These are phyloP conservation scores for Drosophila eohydei DNA, from an alignment of 2,888 invertebrate genomes.

Conservation along the genomic window DNA sequence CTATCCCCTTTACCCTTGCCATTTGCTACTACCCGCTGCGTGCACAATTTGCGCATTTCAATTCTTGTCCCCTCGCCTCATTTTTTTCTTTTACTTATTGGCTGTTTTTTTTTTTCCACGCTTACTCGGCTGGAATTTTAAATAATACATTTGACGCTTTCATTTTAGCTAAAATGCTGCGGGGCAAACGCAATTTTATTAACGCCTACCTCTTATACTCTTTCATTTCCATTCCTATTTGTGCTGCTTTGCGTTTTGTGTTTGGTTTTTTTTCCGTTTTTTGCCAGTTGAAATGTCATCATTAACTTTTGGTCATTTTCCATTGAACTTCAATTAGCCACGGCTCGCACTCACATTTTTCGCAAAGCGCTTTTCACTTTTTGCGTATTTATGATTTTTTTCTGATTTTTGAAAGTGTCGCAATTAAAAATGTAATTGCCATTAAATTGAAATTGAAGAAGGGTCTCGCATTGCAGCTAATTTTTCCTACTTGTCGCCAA, in stretches of 20 bases:
- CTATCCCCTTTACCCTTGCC: neutral
- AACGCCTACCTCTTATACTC: conserved; percentile 42
- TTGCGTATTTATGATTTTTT: conserved; percentile 15
- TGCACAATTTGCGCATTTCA: conserved; percentile 50
- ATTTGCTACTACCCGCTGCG: conserved; percentile 5
- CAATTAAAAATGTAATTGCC: conserved; percentile 71
- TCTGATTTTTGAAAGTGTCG: conserved; percentile 59
- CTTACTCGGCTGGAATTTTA: conserved; percentile 64
- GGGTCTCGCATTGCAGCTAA: conserved; percentile 36
- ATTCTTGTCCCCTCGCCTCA: conserved; percentile 34
- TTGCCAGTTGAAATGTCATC: conserved; percentile 61
- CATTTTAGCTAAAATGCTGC: conserved; percentile 64
- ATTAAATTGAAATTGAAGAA: conserved; percentile 21
- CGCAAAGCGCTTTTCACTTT: conserved; percentile 24
- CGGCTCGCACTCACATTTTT: conserved; percentile 42
- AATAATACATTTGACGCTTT: conserved; percentile 74
- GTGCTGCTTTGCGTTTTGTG: conserved; percentile 20
- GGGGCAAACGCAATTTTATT: conserved; percentile 56
- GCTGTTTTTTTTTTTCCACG: conserved; percentile 27
- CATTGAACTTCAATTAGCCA: conserved; percentile 70
- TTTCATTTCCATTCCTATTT: conserved; percentile 21
- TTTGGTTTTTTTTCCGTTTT: conserved; percentile 23
- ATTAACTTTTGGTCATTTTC: conserved; percentile 65
- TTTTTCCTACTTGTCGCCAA: conserved; percentile 28
- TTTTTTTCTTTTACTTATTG: conserved; percentile 13